Percentiles rank a stretch among this genome's conserved stretches.
Conservation (phyloP, 2,797 vertebrate genomes). For the Pteronotus mesoamericanus region DNA sequence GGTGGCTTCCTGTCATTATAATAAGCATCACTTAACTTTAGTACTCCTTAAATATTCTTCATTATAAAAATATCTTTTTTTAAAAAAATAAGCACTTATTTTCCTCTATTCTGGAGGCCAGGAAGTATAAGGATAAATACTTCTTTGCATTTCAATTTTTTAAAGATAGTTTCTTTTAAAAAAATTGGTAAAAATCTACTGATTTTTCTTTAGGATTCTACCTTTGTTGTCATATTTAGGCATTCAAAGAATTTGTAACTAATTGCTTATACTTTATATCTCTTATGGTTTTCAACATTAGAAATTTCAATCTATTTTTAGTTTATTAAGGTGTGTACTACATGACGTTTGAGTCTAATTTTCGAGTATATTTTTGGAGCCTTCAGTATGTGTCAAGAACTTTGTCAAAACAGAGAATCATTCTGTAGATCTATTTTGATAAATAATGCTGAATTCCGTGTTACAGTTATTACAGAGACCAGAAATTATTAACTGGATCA, state of each 20-base stretch:
- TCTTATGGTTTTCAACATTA: not conserved
- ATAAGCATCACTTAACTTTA: not conserved
- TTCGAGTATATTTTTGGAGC: conserved; percentile 3
- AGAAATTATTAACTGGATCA: not conserved
- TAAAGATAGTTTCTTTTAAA: not conserved
- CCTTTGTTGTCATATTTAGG: conserved; percentile 1
- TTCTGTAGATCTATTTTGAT: not conserved
- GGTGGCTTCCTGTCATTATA: not conserved
- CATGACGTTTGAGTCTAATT: not conserved
- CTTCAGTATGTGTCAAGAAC: conserved; percentile 22
- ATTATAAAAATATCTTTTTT: not conserved
- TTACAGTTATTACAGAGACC: not conserved
- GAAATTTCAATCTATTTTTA: not conserved
- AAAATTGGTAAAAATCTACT: not conserved
- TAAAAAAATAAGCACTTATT: too few species aligned
- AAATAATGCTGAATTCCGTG: not conserved
- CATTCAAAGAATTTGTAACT: not conserved
- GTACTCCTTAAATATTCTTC: not conserved
- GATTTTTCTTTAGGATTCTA: not conserved
- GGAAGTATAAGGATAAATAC: not conserved
- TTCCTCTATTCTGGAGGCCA: too few species aligned
- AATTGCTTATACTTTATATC: conserved; percentile 6
- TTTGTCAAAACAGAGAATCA: conserved; percentile 13
- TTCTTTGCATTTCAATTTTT: not conserved
- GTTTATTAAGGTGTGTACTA: not conserved